Conservation (phyloP, 2,888 invertebrate genomes). For the Hypomecis punctinalis region DNA sequence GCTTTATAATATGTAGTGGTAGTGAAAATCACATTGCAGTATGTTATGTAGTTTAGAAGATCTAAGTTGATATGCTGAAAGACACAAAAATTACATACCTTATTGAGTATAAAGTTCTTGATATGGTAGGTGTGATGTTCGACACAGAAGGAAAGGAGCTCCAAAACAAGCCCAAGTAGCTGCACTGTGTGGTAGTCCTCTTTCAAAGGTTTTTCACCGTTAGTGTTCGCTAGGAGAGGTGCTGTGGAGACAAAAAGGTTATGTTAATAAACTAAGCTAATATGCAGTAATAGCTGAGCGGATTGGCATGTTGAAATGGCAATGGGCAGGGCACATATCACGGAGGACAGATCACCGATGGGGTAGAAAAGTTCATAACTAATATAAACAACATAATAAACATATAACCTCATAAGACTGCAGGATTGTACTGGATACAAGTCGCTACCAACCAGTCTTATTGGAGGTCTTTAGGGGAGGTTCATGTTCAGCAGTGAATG, state of each 20-base stretch:
- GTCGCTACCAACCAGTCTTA: too few species aligned
- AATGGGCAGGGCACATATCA: too few species aligned
- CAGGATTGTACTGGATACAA: too few species aligned
- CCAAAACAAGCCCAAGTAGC: slow-evolving; percentile 96
- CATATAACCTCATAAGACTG: too few species aligned
- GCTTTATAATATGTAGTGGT: too few species aligned
- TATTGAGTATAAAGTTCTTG: slow-evolving; percentile 98
- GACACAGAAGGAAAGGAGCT: slow-evolving; percentile 98
- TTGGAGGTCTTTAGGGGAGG: neutral
- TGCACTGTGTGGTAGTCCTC: slow-evolving; percentile 99
- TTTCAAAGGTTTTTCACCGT: slow-evolving; percentile 93
- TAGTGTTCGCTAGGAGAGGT: slow-evolving; percentile 97
- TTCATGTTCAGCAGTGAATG: neutral
- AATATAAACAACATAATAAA: too few species aligned
- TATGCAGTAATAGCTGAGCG: neutral
- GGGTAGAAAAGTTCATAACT: neutral
- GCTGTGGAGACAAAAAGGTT: slow-evolving; percentile 76
- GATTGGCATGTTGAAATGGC: too few species aligned
- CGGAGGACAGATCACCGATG: too few species aligned
- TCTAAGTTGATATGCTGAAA: too few species aligned
- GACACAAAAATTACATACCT: slow-evolving; percentile 68
- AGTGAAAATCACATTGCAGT: too few species aligned
- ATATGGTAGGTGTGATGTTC: slow-evolving; percentile 99
- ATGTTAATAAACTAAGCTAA: neutral
- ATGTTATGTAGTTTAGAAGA: neutral